Conservation (phyloP, 2,113 vertebrate genomes). For the Salvelinus alpinus region DNA sequence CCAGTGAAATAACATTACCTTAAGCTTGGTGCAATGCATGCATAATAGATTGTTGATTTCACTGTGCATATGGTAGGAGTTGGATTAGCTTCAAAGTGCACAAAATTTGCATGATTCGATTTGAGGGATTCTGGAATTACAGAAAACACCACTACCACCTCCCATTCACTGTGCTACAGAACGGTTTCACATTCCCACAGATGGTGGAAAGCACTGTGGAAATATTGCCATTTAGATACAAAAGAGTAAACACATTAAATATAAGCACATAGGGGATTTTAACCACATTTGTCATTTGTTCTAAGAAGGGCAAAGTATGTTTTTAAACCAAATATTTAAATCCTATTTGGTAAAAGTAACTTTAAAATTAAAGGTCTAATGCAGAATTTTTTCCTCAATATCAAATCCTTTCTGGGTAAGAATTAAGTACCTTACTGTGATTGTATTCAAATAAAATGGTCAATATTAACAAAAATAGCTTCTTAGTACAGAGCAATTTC, state of each 20-base stretch:
- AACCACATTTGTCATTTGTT: conserved; percentile 29
- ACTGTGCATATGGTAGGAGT: conserved; percentile 80
- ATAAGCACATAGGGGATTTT: conserved; percentile 37
- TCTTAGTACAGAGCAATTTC: no score
- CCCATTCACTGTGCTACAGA: conserved; percentile 75
- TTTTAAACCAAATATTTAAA: conserved; percentile 24
- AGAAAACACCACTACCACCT: conserved; percentile 72
- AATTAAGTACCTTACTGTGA: no score
- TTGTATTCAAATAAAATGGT: no score
- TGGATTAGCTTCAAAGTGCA: conserved; percentile 82
- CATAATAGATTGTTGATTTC: conserved; percentile 85
- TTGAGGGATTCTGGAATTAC: conserved; percentile 83
- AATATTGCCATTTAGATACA: conserved; percentile 65
- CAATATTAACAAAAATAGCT: no score
- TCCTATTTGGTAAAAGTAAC: no score
- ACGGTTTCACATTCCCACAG: conserved; percentile 83
- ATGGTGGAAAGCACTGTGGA: conserved; percentile 70
- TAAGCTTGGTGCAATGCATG: conserved; percentile 83
- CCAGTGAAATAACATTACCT: conserved; percentile 81
- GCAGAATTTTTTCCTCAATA: no score
- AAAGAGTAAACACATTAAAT: conserved; percentile 58
- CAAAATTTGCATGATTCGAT: conserved; percentile 84
- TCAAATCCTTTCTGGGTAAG: no score
- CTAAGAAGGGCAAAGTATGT: not conserved
- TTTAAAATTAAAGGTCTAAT: no score